phyloP scores from a whole-genome alignment of 2,888 invertebrate genomes.

The Lasioglossum marginatum region DNA sequence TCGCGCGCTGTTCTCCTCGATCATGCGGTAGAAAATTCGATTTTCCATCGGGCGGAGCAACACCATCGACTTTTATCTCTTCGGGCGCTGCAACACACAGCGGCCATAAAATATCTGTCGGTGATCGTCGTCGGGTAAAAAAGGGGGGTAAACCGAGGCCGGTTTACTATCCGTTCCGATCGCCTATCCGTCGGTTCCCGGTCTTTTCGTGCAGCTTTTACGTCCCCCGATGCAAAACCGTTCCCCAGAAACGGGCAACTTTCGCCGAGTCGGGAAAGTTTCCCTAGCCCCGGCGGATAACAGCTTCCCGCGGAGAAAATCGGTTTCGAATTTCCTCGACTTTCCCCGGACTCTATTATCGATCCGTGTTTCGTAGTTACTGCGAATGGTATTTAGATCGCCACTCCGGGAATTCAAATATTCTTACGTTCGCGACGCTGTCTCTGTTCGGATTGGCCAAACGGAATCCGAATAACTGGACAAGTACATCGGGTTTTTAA shows the following conservation, averaged over 20 bases:
- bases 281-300: background rate
- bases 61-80: background rate
- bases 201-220: background rate
- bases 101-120: background rate
- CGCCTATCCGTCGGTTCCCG: slow-evolving; percentile 13
- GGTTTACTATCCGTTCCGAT: background rate
- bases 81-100: background rate
- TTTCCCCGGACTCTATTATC: background rate
- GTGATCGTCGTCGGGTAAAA: background rate
- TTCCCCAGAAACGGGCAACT: background rate
- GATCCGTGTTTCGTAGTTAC: background rate
- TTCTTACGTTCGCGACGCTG: slow-evolving; percentile 7
- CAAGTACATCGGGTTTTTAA: too few relatives aligned
- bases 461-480: too few relatives aligned
- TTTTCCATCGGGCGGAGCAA: slow-evolving; percentile 45
- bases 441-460: too few relatives aligned
- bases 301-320: slow-evolving; percentile 1
- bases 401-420: slow-evolving; percentile 22
- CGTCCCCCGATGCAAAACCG: slow-evolving; percentile 25
- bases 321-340: slow-evolving; percentile 28
- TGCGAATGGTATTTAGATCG: background rate
- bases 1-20: background rate
- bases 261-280: slow-evolving; percentile 1
- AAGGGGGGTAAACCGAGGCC: background rate
- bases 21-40: slow-evolving; percentile 46